Evolutionary conservation across 2,888 invertebrate genomes (phyloP), one percentile per base, ranked within the genome.

Genomic region (Pollenia angustigena): DNA sequence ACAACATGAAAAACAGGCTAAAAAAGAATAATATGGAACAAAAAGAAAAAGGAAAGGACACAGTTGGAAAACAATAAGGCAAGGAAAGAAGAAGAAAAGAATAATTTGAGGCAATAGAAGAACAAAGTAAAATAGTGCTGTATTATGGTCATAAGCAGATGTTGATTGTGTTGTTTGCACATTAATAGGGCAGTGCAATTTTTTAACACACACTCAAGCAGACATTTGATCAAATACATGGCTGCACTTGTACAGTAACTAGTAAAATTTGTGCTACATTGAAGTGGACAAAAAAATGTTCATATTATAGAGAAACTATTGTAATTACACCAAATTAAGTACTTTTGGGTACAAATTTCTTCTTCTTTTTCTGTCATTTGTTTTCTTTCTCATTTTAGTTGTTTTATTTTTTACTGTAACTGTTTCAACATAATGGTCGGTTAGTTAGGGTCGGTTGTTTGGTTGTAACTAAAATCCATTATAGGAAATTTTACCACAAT

Each of bases 131-230:
- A 18, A 52, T 32, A 44, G 0, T 79, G 23, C 52, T 75, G 52
- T 50, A 32, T 4, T 64, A 76, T 66, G 75, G 79, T 79, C 79
- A 83, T 58, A 76, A 86, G 71, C 86, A 86, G 86, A 69, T 86
- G 86, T 79, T 85, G 48, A 56, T 75, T 69, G 74, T 79, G n/a
- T 64, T 69, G 60, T 16, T 72, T 69, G 56, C 56, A 60, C 52
- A 69, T 81, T 78, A 79, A 68, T 23, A 50, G 72, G 54, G 56
- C 68, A 79, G 46, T 74, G 64, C 54, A 78, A 14, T 78, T 85
- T 48, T 68, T 48, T n/a, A 58, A 60, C 54, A 6, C 18, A 58
- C 68, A 48, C 12, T 16, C 14, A 40, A 4, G 9, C 12, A 32
- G 23, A 56, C 64, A 75, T 42, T 52, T 48, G 11, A 3, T 46